Evolutionary conservation across 2,113 vertebrate species (phyloP).

Genomic region (Indicator indicator): DNA sequence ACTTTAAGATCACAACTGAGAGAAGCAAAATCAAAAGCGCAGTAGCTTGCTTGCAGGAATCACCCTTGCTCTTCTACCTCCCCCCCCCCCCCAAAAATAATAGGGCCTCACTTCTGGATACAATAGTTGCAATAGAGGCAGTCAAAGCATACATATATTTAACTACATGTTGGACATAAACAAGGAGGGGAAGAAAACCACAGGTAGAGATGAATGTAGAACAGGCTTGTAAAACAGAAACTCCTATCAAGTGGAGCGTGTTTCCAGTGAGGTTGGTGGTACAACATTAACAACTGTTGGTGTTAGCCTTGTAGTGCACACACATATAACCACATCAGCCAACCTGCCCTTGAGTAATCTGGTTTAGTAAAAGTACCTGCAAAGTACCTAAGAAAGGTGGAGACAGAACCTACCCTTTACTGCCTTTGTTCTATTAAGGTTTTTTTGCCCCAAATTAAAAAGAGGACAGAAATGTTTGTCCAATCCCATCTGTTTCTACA

Average conservation of each 20-base stretch:
- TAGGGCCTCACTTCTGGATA: neutral
- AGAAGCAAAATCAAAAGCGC: neutral
- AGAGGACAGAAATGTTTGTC: neutral
- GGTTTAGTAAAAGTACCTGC: too few species aligned
- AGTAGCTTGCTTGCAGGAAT: neutral
- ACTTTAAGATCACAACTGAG: neutral
- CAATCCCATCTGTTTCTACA: neutral
- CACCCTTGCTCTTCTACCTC: neutral
- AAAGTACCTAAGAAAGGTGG: neutral
- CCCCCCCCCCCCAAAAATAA: neutral
- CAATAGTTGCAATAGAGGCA: neutral
- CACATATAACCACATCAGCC: neutral
- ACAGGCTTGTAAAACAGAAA: neutral
- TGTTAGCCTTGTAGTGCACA: neutral
- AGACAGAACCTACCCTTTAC: neutral
- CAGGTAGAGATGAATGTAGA: neutral
- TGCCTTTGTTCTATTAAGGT: neutral
- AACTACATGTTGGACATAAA: neutral
- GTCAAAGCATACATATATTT: neutral
- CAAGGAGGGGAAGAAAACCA: neutral
- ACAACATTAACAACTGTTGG: neutral
- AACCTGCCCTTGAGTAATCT: too few species aligned
- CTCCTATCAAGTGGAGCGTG: neutral
- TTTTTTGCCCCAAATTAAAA: neutral
- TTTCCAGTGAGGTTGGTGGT: neutral